Conservation (phyloP, 2,797 vertebrate species). For the Crenichthys baileyi region DNA sequence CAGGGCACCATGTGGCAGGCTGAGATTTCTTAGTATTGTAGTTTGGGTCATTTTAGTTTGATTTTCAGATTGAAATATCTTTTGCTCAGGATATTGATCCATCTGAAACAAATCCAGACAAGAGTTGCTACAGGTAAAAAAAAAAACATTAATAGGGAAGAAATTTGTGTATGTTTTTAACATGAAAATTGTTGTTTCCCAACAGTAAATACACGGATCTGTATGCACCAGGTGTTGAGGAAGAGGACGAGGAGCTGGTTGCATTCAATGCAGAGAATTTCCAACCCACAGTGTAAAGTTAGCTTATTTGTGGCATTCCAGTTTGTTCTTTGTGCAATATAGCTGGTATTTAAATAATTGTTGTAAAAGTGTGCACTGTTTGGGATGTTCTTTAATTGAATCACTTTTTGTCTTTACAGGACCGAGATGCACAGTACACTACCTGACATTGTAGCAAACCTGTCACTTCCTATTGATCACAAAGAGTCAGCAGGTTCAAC, state of each 20-base stretch:
- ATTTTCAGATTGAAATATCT: slow-evolving; percentile 26
- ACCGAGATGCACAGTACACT: slow-evolving; percentile 9
- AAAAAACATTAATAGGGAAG: neutral
- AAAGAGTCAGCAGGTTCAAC: slow-evolving; percentile 54
- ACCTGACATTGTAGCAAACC: slow-evolving; percentile 10
- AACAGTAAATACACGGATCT: slow-evolving; percentile 36
- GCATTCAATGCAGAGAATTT: neutral
- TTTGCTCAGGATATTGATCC: slow-evolving; percentile 2
- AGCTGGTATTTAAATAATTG: neutral
- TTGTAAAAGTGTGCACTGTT: neutral
- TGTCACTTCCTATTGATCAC: slow-evolving; percentile 19
- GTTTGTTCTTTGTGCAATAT: too few relatives aligned
- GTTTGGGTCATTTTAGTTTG: neutral
- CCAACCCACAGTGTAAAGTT: neutral
- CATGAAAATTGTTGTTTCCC: neutral
- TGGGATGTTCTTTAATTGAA: neutral
- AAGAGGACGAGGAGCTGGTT: neutral
- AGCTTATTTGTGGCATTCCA: too few relatives aligned
- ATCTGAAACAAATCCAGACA: slow-evolving; percentile 2
- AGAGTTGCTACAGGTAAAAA: slow-evolving; percentile 1
- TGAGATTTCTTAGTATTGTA: neutral
- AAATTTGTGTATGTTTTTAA: slow-evolving; percentile 7
- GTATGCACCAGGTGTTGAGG: slow-evolving; percentile 19
- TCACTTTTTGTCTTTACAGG: slow-evolving; percentile 23
- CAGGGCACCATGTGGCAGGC: neutral